Evolutionary conservation across 1,140 invertebrate species (phyloP).

Genomic region (Nylanderia fulva): DNA sequence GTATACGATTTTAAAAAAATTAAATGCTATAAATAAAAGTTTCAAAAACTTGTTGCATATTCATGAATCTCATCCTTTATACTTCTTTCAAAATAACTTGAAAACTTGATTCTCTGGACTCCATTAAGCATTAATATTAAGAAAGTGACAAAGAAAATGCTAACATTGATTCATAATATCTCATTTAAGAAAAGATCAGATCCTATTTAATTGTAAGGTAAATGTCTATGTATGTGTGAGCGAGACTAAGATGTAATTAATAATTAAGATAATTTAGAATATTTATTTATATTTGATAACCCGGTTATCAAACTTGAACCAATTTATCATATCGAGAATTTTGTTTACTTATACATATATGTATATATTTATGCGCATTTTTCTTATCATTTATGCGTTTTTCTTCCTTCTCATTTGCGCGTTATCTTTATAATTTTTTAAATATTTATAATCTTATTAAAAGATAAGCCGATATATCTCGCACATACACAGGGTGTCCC

Average conservation of each 20-base stretch:
- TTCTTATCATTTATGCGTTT: conserved; percentile 5
- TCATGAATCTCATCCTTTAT: neutral
- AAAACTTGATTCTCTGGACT: neutral
- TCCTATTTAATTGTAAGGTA: neutral
- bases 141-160: neutral
- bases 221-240: neutral
- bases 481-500: no score
- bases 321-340: neutral
- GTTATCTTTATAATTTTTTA: neutral
- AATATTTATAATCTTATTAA: neutral
- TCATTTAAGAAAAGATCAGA: neutral
- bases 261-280: neutral
- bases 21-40: neutral
- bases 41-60: neutral
- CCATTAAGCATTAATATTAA: neutral
- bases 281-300: no score
- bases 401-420: neutral
- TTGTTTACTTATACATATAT: neutral
- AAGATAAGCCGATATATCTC: neutral
- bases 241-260: neutral
- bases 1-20: neutral
- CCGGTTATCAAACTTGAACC: neutral
- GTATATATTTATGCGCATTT: neutral
- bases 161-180: neutral
- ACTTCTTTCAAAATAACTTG: neutral